phyloP scores from a whole-genome alignment of 2,113 vertebrate species.

The Origma solitaria region DNA sequence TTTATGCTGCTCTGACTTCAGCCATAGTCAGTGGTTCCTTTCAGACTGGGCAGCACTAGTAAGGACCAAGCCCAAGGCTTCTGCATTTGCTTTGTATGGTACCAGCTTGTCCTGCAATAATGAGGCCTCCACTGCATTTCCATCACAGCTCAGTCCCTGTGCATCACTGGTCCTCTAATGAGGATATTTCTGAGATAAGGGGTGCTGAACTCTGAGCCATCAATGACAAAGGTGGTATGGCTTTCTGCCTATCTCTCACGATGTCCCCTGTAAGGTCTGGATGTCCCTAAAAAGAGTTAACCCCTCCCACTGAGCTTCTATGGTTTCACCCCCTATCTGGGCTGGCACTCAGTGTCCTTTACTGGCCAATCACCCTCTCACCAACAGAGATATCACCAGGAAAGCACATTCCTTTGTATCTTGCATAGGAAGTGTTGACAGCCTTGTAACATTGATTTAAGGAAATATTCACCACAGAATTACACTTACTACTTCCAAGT shows the following conservation, averaged over 20 bases:
- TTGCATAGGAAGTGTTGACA: not conserved
- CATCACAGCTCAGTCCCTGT: not conserved
- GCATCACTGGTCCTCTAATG: not conserved
- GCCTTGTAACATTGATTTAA: not conserved
- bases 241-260: not conserved
- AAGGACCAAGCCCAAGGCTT: not conserved
- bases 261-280: not conserved
- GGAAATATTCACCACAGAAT: not conserved
- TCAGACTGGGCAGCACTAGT: not conserved
- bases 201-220: not conserved
- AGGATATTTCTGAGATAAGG: not conserved
- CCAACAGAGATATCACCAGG: not conserved
- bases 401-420: not conserved
- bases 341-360: not conserved
- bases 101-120: not conserved
- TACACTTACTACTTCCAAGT: not conserved
- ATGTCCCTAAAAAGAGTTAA: not conserved
- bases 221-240: not conserved
- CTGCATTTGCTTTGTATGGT: not conserved
- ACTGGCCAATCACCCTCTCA: not conserved
- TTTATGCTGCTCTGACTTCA: not conserved
- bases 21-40: not conserved
- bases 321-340: not conserved
- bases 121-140: not conserved
- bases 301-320: not conserved